Percentiles rank a stretch among this genome's conserved stretches.
Evolutionary conservation across 2,797 vertebrate species (phyloP).

Genomic region (Acropternis orthonyx): DNA sequence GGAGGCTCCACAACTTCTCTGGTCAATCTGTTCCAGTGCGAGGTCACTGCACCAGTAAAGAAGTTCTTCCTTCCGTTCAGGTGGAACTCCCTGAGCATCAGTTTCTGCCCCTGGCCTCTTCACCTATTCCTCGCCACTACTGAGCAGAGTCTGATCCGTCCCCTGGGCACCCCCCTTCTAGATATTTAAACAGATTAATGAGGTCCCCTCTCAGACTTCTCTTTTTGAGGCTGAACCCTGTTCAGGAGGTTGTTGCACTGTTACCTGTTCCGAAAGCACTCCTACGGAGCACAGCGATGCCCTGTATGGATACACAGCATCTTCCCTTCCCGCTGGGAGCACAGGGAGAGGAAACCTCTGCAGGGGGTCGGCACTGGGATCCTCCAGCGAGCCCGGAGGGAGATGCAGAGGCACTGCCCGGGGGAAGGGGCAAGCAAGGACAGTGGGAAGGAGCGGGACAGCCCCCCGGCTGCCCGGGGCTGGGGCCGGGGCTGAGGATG

Average conservation of each 20-base stretch:
- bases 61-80: neutral
- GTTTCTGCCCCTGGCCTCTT: neutral
- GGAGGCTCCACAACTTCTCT: neutral
- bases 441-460: neutral
- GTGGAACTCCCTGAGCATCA: neutral
- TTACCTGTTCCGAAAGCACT: neutral
- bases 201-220: neutral
- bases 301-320: fast-evolving
- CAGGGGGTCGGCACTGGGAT: fast-evolving
- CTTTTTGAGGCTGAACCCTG: neutral
- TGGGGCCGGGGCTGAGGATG: no score
- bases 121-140: neutral
- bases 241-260: fast-evolving
- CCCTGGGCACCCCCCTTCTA: neutral
- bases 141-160: neutral
- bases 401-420: fast-evolving
- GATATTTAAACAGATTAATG: no score
- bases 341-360: neutral
- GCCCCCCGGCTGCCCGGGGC: no score
- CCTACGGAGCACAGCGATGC: fast-evolving
- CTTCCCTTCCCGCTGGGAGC: neutral
- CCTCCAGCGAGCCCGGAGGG: neutral
- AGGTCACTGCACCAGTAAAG: neutral
- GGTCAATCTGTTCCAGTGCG: neutral
- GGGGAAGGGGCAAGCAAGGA: neutral